Percentiles rank a stretch among this genome's conserved stretches.
Conservation (phyloP, 2,113 vertebrate genomes). For the Chamaetylas fuelleborni region DNA sequence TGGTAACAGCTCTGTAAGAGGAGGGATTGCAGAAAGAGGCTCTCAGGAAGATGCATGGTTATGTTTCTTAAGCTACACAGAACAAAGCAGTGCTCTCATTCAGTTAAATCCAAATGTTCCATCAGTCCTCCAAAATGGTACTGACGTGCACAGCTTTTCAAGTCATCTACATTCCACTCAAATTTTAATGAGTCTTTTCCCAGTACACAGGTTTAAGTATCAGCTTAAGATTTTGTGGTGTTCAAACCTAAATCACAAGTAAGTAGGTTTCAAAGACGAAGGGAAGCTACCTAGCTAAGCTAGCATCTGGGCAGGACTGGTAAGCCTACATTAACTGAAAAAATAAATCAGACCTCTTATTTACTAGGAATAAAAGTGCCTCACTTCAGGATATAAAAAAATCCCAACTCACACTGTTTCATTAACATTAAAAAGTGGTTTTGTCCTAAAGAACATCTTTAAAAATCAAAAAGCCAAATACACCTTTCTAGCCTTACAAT, state of each 20-base stretch:
- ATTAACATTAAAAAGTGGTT: background rate
- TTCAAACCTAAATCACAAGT: background rate
- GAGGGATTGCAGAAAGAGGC: background rate
- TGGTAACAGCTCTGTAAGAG: background rate
- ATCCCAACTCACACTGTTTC: background rate
- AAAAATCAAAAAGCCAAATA: background rate
- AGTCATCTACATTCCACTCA: background rate
- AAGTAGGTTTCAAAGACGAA: background rate
- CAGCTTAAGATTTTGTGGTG: background rate
- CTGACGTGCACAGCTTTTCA: background rate
- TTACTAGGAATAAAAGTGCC: background rate
- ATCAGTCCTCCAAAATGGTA: background rate
- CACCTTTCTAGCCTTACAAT: background rate
- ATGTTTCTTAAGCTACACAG: background rate
- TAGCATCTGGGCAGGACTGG: background rate
- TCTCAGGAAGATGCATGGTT: background rate
- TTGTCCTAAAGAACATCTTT: background rate
- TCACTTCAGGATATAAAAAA: background rate
- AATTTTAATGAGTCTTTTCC: background rate
- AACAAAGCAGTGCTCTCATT: background rate
- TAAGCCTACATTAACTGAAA: background rate
- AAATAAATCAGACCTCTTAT: background rate
- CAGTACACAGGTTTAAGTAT: background rate
- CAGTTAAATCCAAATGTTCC: background rate
- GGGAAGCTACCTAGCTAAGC: background rate